Evolutionary conservation across 2,888 invertebrate genomes (phyloP), one percentile per base, ranked within the genome.

Genomic region (Lasius fuliginosus): DNA sequence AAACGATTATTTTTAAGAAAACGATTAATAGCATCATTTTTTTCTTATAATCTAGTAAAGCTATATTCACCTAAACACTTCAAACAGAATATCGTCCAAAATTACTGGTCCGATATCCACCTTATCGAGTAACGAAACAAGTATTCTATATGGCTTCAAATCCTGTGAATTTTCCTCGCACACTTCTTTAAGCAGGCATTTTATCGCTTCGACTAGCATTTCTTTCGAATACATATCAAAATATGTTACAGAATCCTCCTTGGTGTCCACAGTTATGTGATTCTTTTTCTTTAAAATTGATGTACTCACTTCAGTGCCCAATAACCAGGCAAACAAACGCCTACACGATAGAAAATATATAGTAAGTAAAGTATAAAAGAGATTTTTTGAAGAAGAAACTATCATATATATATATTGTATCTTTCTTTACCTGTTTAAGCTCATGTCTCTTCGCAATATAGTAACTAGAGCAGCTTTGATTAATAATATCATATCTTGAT

Each of bases 391-490:
- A 3, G 1, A 40, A 18, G 1, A 8, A 36, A 15, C 0, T 23
- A 4, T 33, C 11, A 36, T 18, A 18, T n/a, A 23, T 64, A 12
- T 88, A 86, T 81, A 77, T 81, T 83, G 53, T 71, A 36, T 65
- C n/a, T 42, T 81, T 62, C 12, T 68, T 82, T 94, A 96, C 96
- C 97, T 96, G 94, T 99, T 99, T 18, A 99, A 95, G 42, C 98
- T 98, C 98, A 98, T 98, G 94, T 99, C 98, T 85, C 99, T 95
- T 64, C 98, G 95, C 71, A 98, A 95, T 87, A 99, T 97, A 8
- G 97, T 97, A 60, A 96, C 96, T 75, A 98, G 95, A 40, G 97
- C 97, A 82, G 98, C 97, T 36, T 97, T 97, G 9, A 98, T 96
- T 86, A 98, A 95, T 81, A 96, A 96, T 69, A 97, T 96, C 96